Percentiles rank a stretch among this genome's conserved stretches.
Evolutionary conservation across 1,140 invertebrate genomes (phyloP).

Genomic region (Aethina tumida): DNA sequence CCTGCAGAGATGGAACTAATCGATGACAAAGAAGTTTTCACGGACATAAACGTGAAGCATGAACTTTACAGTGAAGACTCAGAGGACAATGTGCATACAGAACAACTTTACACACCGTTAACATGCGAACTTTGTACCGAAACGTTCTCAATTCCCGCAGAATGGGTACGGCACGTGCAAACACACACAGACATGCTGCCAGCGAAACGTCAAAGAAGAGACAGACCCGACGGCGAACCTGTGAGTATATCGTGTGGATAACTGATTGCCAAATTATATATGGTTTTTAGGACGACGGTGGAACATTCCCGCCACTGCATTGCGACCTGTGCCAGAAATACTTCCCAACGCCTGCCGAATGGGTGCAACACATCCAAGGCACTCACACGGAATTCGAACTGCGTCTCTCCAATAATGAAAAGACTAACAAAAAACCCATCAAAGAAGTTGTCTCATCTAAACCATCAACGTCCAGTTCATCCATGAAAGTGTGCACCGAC

Average conservation of each 20-base stretch:
- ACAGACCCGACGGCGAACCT: constrained; percentile 25
- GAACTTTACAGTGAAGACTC: constrained; percentile 35
- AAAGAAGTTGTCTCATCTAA: constrained; percentile 5
- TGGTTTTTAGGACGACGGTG: constrained; percentile 47
- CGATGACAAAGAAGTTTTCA: constrained; percentile 44
- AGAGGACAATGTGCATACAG: constrained; percentile 23
- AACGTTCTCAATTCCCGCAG: constrained; percentile 69
- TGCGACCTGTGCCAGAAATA: constrained; percentile 75
- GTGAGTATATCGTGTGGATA: constrained; percentile 10
- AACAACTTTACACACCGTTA: constrained; percentile 56
- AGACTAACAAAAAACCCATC: no score
- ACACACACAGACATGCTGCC: constrained; percentile 51
- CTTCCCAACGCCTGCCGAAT: constrained; percentile 70
- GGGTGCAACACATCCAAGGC: constrained; percentile 74
- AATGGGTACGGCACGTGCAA: constrained; percentile 72
- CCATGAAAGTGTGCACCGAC: constrained; percentile 41
- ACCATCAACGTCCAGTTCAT: neutral
- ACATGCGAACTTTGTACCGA: constrained; percentile 75
- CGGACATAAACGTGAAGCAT: constrained; percentile 44
- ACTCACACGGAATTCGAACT: constrained; percentile 75
- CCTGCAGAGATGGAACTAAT: constrained; percentile 58
- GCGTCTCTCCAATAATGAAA: constrained; percentile 35
- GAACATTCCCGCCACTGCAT: constrained; percentile 55
- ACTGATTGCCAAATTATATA: neutral
- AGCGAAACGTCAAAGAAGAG: constrained; percentile 42